Conservation (phyloP, 2,113 vertebrate species). For the Pantherophis guttatus region DNA sequence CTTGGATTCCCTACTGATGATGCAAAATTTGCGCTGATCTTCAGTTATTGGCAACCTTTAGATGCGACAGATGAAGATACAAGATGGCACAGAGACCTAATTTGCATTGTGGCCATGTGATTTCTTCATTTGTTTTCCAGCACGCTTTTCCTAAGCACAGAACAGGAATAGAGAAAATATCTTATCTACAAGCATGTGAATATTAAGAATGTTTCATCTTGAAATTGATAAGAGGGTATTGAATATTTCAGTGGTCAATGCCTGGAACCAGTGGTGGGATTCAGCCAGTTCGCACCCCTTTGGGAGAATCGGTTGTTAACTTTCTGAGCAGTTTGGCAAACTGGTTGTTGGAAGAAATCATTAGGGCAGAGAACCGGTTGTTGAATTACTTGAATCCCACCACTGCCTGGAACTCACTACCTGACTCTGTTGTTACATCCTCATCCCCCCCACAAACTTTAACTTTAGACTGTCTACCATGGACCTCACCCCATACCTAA, state of each 20-base stretch:
- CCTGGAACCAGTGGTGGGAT: too few relatives aligned
- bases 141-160: not conserved
- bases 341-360: too few relatives aligned
- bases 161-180: not conserved
- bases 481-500: too few relatives aligned
- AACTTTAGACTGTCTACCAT: too few relatives aligned
- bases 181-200: not conserved
- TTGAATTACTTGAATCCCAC: too few relatives aligned
- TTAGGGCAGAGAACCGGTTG: too few relatives aligned
- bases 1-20: not conserved
- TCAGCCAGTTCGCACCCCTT: too few relatives aligned
- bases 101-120: not conserved
- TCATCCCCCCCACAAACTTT: too few relatives aligned
- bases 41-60: not conserved
- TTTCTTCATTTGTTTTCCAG: not conserved
- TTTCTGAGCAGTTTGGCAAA: too few relatives aligned
- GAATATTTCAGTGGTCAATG: not conserved
- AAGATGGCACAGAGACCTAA: not conserved
- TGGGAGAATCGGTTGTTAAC: too few relatives aligned
- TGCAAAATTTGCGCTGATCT: not conserved
- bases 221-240: not conserved
- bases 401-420: too few relatives aligned
- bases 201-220: not conserved
- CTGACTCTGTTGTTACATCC: too few relatives aligned
- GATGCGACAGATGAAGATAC: not conserved